Conservation (phyloP, 2,888 invertebrate genomes). For the Arenicola marina region DNA sequence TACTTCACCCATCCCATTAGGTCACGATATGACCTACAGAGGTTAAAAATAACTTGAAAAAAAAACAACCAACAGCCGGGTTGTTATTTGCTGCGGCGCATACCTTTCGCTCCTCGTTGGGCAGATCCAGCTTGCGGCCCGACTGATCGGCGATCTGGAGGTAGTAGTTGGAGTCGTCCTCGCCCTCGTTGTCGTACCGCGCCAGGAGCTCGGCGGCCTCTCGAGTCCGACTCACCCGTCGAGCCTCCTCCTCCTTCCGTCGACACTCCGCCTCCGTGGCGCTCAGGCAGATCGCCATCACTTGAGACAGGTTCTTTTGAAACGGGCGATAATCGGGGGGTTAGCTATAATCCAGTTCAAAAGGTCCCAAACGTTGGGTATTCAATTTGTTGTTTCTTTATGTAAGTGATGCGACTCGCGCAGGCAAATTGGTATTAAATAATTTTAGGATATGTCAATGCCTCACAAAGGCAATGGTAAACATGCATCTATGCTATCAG, state of each 20-base stretch:
- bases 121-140: slow-evolving; percentile 75
- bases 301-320: slow-evolving; percentile 53
- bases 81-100: neutral
- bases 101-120: slow-evolving; percentile 70
- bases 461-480: too few species aligned
- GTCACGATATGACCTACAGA: too few species aligned
- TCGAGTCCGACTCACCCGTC: slow-evolving; percentile 43
- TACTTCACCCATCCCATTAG: too few species aligned
- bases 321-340: too few species aligned
- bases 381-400: too few species aligned
- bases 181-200: slow-evolving; percentile 31
- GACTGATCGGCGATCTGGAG: slow-evolving; percentile 71
- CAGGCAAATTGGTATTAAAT: too few species aligned
- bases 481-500: too few species aligned
- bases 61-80: neutral
- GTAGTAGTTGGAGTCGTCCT: slow-evolving; percentile 43
- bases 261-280: slow-evolving; percentile 43
- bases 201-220: slow-evolving; percentile 56
- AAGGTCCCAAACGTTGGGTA: too few species aligned
- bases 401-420: too few species aligned
- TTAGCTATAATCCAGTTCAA: neutral
- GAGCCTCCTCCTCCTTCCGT: slow-evolving; percentile 38
- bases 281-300: slow-evolving; percentile 48
- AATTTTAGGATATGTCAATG: too few species aligned
- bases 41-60: neutral